A percentile compares a stretch with the other conserved stretches of the same genome.
Evolutionary conservation across 2,888 invertebrate species (phyloP).

Genomic region (Lochmaea capreae): DNA sequence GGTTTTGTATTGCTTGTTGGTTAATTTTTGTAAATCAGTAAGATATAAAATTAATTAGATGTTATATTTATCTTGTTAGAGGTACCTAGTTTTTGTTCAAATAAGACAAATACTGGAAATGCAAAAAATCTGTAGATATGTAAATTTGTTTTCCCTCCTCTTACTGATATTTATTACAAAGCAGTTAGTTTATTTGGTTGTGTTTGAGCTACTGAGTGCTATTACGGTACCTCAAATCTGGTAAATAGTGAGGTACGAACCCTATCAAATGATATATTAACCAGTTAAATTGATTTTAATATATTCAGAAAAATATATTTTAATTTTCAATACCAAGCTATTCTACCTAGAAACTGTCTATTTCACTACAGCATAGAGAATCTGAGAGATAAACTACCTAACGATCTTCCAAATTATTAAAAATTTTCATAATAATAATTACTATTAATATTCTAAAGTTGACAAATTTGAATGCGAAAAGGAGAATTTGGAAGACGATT

Average conservation of each 20-base stretch:
- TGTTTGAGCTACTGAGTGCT: background rate
- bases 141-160: background rate
- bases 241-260: background rate
- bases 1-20: background rate
- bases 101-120: background rate
- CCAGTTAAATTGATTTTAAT: background rate
- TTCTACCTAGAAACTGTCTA: background rate
- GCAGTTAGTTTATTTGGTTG: background rate
- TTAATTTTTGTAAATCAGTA: constrained; percentile 8
- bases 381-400: background rate
- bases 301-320: background rate
- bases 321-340: background rate
- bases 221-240: background rate
- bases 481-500: constrained; percentile 1
- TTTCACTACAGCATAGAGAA: background rate
- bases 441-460: too few species aligned
- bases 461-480: background rate
- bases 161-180: background rate
- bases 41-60: background rate
- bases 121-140: background rate
- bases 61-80: too few species aligned
- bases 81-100: background rate
- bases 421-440: too few species aligned
- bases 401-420: background rate
- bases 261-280: too few species aligned